These are phyloP conservation scores for Papilio glaucus DNA, from an alignment of 1,140 invertebrate species.

Conservation along the genomic window DNA sequence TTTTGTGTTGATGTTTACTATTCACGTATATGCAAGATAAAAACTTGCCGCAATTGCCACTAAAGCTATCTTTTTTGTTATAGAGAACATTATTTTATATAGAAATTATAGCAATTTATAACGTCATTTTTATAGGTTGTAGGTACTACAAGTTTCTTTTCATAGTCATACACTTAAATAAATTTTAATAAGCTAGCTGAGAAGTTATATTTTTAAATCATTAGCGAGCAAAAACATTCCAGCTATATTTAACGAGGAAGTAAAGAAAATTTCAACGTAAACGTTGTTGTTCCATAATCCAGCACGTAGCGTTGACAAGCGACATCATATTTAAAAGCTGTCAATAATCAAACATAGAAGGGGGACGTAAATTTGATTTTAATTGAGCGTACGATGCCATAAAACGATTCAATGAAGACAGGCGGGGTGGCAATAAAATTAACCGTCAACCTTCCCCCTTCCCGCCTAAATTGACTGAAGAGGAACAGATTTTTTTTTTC, in stretches of 20 bases:
- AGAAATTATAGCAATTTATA: no score
- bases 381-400: conserved; percentile 59
- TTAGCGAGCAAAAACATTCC: conserved; percentile 28
- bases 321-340: conserved; percentile 43
- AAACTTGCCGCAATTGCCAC: no score
- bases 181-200: not conserved
- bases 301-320: conserved; percentile 22
- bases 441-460: conserved; percentile 58
- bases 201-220: conserved; percentile 30
- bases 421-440: conserved; percentile 64
- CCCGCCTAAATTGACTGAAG: conserved; percentile 50
- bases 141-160: no score
- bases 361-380: conserved; percentile 54
- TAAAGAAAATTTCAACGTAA: conserved; percentile 34
- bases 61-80: no score
- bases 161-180: no score
- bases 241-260: conserved; percentile 28
- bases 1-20: no score
- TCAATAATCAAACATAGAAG: conserved; percentile 46
- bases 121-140: no score
- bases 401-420: conserved; percentile 70
- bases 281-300: conserved; percentile 29
- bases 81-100: no score
- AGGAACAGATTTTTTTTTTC: conserved; percentile 46
- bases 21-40: no score